Percentiles rank a stretch among this genome's conserved stretches.
These are phyloP conservation scores for Prionchulus punctatus DNA, from an alignment of 2,888 invertebrate genomes.

Conservation along the genomic window DNA sequence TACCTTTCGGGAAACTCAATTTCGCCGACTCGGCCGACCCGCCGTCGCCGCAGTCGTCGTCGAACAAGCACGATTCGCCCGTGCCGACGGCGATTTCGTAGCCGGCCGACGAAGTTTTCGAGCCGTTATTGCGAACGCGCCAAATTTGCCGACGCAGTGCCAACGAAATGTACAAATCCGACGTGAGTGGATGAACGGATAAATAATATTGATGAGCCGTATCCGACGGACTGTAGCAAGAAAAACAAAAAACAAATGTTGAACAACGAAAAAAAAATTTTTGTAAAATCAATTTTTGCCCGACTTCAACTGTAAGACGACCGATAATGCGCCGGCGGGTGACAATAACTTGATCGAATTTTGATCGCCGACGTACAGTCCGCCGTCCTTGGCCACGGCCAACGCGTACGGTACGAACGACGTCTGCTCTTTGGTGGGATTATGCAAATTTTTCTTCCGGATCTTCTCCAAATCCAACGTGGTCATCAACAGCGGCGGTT, in stretches of 20 bases:
- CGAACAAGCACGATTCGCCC: slow-evolving; percentile 77
- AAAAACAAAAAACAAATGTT: no score
- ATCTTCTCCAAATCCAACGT: not conserved
- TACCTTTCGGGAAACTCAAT: slow-evolving; percentile 83
- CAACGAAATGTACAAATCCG: slow-evolving; percentile 84
- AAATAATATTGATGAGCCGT: slow-evolving; percentile 92
- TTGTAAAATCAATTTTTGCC: not conserved
- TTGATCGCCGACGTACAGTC: slow-evolving; percentile 49
- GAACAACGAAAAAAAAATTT: no score
- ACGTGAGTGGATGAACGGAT: slow-evolving; percentile 86
- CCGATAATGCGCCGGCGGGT: slow-evolving; percentile 72
- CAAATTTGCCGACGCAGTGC: slow-evolving; percentile 75
- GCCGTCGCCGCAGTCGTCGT: slow-evolving; percentile 84
- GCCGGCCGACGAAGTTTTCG: slow-evolving; percentile 18
- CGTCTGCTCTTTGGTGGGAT: slow-evolving; percentile 30
- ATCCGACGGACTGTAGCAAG: slow-evolving; percentile 64
- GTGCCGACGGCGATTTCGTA: slow-evolving; percentile 76
- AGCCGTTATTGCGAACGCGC: slow-evolving; percentile 42
- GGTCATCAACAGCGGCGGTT: slow-evolving; percentile 52
- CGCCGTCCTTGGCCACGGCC: slow-evolving; percentile 86
- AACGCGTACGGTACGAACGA: slow-evolving; percentile 81
- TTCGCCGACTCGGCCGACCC: slow-evolving; percentile 74
- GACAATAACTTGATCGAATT: slow-evolving; percentile 48
- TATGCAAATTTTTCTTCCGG: not conserved
- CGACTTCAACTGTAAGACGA: slow-evolving; percentile 57